Conservation (phyloP, 2,797 vertebrate genomes). For the Rhincodon typus region DNA sequence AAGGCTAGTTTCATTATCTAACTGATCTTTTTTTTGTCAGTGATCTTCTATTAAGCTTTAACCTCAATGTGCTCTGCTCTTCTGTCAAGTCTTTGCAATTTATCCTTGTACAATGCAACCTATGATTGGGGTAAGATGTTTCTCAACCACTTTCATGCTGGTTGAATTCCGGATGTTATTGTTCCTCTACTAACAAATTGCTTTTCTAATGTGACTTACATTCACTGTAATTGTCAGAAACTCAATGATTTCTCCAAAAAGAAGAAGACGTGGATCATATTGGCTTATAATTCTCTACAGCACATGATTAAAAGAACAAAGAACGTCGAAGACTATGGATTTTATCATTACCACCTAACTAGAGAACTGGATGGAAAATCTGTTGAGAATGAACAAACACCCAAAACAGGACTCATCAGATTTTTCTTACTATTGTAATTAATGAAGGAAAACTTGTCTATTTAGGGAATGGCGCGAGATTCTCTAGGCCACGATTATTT, state of each 20-base stretch:
- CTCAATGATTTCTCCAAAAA: background rate
- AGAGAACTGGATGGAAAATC: background rate
- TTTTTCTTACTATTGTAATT: background rate
- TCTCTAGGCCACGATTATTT: background rate
- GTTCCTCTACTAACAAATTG: background rate
- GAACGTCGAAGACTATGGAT: background rate
- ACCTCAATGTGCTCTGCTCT: background rate
- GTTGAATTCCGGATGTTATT: background rate
- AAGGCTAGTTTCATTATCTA: constrained; percentile 32
- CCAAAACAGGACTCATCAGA: too few relatives aligned
- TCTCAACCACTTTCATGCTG: background rate
- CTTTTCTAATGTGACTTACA: background rate
- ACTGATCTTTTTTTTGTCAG: background rate
- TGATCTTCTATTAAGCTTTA: constrained; percentile 28
- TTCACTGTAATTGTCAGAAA: background rate
- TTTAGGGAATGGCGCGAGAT: background rate
- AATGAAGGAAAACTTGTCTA: background rate
- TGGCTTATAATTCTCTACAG: background rate
- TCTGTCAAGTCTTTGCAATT: background rate
- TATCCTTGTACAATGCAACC: constrained; percentile 3
- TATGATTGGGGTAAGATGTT: constrained; percentile 25
- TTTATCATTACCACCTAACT: background rate
- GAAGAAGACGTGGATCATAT: background rate
- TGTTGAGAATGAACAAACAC: background rate
- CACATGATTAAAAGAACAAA: background rate